Evolutionary conservation across 2,888 invertebrate genomes (phyloP).

Genomic region (Notodonta dromedarius): DNA sequence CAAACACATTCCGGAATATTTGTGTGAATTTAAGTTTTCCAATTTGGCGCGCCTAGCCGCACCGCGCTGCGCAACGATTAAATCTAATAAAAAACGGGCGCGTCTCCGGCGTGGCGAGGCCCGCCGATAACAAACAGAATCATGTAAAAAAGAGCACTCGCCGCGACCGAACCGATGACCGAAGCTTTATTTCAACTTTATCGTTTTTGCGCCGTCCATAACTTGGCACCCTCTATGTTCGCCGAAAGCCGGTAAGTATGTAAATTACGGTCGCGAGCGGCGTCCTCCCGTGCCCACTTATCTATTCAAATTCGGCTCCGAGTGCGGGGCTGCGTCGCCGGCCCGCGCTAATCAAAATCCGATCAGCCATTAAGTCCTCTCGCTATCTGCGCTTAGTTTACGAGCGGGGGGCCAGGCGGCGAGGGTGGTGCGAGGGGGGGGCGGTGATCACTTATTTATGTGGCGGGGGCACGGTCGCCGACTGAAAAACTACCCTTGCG

Average conservation of each 20-base stretch:
- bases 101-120: constrained; percentile 11
- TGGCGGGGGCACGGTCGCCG: constrained; percentile 68
- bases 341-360: constrained; percentile 84
- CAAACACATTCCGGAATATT: constrained; percentile 8
- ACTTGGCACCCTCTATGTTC: constrained; percentile 77
- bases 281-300: constrained; percentile 82
- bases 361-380: constrained; percentile 84
- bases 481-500: constrained; percentile 80
- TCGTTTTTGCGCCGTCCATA: constrained; percentile 80
- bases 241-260: constrained; percentile 83
- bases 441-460: constrained; percentile 80
- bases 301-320: constrained; percentile 83
- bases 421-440: constrained; percentile 46
- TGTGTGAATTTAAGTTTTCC: constrained; percentile 2
- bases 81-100: constrained; percentile 58
- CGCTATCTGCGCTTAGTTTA: constrained; percentile 83
- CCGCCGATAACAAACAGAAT: constrained; percentile 71
- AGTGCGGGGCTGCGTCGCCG: constrained; percentile 78
- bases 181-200: constrained; percentile 81
- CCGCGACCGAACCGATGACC: constrained; percentile 76
- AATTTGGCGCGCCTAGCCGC: constrained; percentile 6
- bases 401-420: constrained; percentile 73
- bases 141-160: constrained; percentile 71
- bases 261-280: constrained; percentile 83
- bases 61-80: constrained; percentile 54